Evolutionary conservation across 2,888 invertebrate genomes (phyloP).

Genomic region (Caenorhabditis drosophilae): DNA sequence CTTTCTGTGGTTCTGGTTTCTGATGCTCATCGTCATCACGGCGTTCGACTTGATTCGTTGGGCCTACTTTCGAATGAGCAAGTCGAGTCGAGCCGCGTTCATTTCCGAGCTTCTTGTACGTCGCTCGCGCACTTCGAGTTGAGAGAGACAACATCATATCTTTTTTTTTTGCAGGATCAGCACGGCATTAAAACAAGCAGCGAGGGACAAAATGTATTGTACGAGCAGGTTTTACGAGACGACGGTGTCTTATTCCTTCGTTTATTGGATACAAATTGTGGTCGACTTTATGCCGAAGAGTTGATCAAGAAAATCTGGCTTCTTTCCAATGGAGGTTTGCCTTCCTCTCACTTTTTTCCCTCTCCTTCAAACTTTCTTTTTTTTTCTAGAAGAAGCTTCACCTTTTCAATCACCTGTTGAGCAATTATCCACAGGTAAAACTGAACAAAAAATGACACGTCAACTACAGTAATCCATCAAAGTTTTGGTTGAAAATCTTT

Average conservation of each 20-base stretch:
- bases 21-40: constrained; percentile 51
- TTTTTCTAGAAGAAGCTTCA: constrained; percentile 3
- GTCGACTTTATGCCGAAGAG: constrained; percentile 36
- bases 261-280: constrained; percentile 43
- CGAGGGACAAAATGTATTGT: constrained; percentile 10
- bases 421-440: not conserved
- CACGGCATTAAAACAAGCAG: constrained; percentile 21
- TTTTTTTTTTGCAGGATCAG: constrained; percentile 15
- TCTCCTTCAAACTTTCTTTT: not conserved
- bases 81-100: constrained; percentile 30
- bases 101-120: constrained; percentile 38
- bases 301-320: constrained; percentile 44
- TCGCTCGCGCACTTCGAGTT: too few species aligned
- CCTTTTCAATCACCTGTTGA: constrained; percentile 1
- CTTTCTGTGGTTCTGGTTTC: constrained; percentile 68
- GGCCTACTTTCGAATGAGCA: constrained; percentile 42
- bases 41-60: constrained; percentile 53
- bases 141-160: too few species aligned
- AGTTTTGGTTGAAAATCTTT: not conserved
- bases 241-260: constrained; percentile 57
- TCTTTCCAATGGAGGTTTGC: constrained; percentile 21
- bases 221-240: constrained; percentile 35
- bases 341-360: not conserved
- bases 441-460: not conserved
- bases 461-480: not conserved